Conservation (phyloP, 2,797 vertebrate genomes). For the Dallia pectoralis region DNA sequence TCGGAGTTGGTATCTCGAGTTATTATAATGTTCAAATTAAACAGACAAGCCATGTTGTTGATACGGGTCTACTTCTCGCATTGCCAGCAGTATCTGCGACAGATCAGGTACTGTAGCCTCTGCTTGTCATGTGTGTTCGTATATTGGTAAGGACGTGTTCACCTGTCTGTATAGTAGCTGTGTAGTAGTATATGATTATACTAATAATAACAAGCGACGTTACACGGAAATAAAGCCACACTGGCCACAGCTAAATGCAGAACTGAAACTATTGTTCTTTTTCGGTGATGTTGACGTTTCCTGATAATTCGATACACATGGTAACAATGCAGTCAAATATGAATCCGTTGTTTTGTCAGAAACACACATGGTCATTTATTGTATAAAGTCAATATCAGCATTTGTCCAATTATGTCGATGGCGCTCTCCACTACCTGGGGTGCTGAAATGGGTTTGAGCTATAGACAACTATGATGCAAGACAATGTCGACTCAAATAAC, state of each 20-base stretch:
- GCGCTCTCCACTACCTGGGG: constrained; percentile 68
- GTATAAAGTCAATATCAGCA: not conserved
- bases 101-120: constrained; percentile 58
- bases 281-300: not conserved
- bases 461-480: not conserved
- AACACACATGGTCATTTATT: not conserved
- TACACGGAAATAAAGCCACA: not conserved
- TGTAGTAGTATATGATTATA: not conserved
- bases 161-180: not conserved
- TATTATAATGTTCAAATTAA: constrained; percentile 24
- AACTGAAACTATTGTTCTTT: not conserved
- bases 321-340: not conserved
- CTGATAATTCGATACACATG: not conserved
- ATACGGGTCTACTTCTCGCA: constrained; percentile 50
- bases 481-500: not conserved
- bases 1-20: constrained; percentile 45
- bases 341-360: not conserved
- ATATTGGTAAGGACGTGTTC: not conserved
- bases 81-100: constrained; percentile 65
- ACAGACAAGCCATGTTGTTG: constrained; percentile 41
- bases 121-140: not conserved
- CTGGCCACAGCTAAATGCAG: not conserved
- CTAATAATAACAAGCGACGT: not conserved
- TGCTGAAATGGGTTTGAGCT: constrained; percentile 60
- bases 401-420: constrained; percentile 27